Base-by-base conservation (phyloP, 2,797 vertebrate species). In the Cryptoprocta ferox region DNA sequence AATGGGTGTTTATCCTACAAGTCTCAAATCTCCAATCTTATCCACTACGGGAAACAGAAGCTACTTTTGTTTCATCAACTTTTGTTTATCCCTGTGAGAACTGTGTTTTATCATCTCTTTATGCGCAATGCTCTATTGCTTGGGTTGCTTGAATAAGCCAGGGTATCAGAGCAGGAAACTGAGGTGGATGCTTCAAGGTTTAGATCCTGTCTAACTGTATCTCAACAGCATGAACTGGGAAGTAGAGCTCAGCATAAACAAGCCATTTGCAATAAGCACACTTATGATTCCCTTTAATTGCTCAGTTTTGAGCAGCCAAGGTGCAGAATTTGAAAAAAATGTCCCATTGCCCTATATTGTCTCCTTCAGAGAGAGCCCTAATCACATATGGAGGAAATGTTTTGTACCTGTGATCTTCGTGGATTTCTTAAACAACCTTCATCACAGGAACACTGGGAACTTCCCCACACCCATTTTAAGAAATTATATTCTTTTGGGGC, bases 51-150 rank as follows among this genome's bases (percentile, higher is more conserved):
- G 86, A 89, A 70, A 21, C 71, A 16, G 68, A 16, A 15, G 61
- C 39, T 84, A 66, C 88, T 85, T 96, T 48, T 87, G 37, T 93
- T 83, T 94, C 81, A 79, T 42, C 28, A 30, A 37, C 50, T 96
- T 94, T 76, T 93, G 86, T 83, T 89, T 85, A 86, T n/a, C 79
- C 50, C 48, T n/a, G 2, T 65, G 63, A 96, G 70, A 96, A 61
- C 39, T 66, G n/a, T 63, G 65, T 70, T 92, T 88, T 56, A 94
- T 85, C 85, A 45, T 83, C 70, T 39, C 18, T 70, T 35, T 78
- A 91, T 50, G 30, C 9, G 65, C 65, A 94, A 30, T 32, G 70
- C 75, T 32, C 42, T 53, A 66, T 37, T 82, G 84, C 73, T 94
- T 82, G 70, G 94, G 66, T 37, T 82, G 88, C 73, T 94, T 82